These are phyloP conservation scores for Plectrocnemia conspersa DNA, from an alignment of 1,140 invertebrate genomes.

Conservation along the genomic window DNA sequence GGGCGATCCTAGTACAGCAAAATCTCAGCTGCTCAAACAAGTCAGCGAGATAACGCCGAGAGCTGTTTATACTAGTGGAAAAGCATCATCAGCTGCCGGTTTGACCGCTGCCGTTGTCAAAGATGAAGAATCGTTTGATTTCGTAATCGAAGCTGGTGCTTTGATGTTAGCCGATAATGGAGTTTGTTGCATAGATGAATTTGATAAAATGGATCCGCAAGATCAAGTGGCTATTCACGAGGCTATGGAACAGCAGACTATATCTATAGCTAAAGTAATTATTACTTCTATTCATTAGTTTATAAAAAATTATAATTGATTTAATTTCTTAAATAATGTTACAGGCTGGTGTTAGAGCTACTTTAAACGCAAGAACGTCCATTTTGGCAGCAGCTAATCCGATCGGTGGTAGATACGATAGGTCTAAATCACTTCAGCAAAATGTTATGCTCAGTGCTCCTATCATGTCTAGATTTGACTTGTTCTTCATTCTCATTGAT, in stretches of 20 bases:
- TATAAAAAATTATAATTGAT: background rate
- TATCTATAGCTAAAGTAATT: constrained; percentile 88
- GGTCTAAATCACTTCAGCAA: constrained; percentile 90
- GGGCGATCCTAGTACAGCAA: constrained; percentile 97
- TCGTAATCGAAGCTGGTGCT: constrained; percentile 99
- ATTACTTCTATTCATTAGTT: background rate
- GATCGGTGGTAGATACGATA: constrained; percentile 93
- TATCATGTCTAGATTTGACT: constrained; percentile 98
- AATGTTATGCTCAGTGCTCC: constrained; percentile 92
- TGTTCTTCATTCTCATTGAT: constrained; percentile 97
- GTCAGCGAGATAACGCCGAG: constrained; percentile 93
- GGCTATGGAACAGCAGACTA: constrained; percentile 99
- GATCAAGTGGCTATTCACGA: constrained; percentile 99
- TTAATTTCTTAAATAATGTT: too few species aligned
- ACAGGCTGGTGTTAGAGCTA: constrained; percentile 92
- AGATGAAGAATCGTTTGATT: constrained; percentile 97
- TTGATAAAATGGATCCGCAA: constrained; percentile 97
- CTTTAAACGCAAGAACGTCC: constrained; percentile 94
- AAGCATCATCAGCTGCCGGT: constrained; percentile 96
- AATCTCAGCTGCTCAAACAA: constrained; percentile 95
- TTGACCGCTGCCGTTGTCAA: constrained; percentile 93
- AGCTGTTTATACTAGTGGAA: constrained; percentile 97
- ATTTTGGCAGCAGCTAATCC: constrained; percentile 99
- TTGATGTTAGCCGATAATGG: constrained; percentile 99
- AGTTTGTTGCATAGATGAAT: constrained; percentile 99